Conservation (phyloP, 2,113 vertebrate species). For the Cheirogaleus medius region DNA sequence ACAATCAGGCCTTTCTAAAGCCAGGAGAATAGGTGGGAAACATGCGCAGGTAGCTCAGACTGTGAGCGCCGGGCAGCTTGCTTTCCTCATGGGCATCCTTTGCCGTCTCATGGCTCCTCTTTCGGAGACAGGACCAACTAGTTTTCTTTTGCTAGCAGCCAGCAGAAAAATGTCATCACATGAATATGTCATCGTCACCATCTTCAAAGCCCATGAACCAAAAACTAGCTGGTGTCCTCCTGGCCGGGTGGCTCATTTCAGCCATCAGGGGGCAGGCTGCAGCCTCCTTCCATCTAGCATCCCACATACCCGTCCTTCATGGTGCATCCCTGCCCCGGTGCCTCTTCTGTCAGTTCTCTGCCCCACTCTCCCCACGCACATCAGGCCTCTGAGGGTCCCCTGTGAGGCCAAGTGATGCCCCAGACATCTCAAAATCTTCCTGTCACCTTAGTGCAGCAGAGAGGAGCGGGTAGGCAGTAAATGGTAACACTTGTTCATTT, state of each 20-base stretch:
- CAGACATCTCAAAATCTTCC: not conserved
- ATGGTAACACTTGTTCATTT: not conserved
- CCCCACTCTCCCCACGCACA: rapidly evolving
- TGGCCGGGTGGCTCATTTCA: not conserved
- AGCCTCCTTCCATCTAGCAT: not conserved
- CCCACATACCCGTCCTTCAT: too few species aligned
- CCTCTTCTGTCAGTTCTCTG: not conserved
- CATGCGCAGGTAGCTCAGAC: not conserved
- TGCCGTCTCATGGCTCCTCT: not conserved
- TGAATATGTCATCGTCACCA: not conserved
- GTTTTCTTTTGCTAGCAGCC: not conserved
- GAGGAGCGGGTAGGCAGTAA: too few species aligned
- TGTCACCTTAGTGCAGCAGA: not conserved
- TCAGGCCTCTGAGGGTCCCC: not conserved
- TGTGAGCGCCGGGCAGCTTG: rapidly evolving
- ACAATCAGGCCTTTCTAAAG: not conserved
- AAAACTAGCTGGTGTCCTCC: not conserved
- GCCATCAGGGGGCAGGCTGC: not conserved
- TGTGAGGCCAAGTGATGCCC: not conserved
- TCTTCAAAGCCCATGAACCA: not conserved
- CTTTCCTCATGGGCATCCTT: not conserved
- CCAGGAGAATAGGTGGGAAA: not conserved
- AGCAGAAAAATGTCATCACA: not conserved
- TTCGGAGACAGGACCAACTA: not conserved
- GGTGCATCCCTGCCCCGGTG: rapidly evolving